A percentile compares a stretch with the other conserved stretches of the same genome.
These are phyloP conservation scores for Sorex fumeus DNA, from an alignment of 2,113 vertebrate genomes.

Conservation along the genomic window DNA sequence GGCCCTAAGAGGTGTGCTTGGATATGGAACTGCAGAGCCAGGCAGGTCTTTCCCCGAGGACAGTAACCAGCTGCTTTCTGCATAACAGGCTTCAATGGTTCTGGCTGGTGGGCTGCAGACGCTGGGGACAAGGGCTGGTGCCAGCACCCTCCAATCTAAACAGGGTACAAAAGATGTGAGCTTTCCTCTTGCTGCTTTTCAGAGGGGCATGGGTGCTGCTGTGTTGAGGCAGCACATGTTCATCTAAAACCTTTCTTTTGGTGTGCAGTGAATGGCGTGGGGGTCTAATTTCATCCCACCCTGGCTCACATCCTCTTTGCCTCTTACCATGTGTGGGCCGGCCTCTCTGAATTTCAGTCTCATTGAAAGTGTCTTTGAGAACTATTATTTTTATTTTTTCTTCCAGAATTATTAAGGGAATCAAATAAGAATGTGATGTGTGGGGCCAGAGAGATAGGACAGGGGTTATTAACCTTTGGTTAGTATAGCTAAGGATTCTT, in stretches of 20 bases:
- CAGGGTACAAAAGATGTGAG: neutral
- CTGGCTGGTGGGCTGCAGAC: neutral
- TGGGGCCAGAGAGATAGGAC: too few species aligned
- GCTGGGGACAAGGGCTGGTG: neutral
- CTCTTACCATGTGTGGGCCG: neutral
- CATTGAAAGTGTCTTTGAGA: neutral
- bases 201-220: neutral
- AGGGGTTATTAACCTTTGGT: too few species aligned
- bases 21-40: neutral
- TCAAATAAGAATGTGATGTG: neutral
- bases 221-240: neutral
- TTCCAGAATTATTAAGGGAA: constrained; percentile 9
- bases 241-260: neutral
- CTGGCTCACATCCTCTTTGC: neutral
- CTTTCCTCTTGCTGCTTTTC: neutral
- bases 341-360: constrained; percentile 10
- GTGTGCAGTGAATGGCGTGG: neutral
- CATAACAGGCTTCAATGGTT: neutral
- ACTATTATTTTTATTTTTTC: neutral
- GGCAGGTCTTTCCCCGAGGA: neutral
- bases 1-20: neutral
- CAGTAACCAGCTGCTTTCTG: neutral
- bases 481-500: too few species aligned
- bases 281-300: neutral
- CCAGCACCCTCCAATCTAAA: neutral